Evolutionary conservation across 2,797 vertebrate genomes (phyloP).

Genomic region (Pelochelys cantorii): DNA sequence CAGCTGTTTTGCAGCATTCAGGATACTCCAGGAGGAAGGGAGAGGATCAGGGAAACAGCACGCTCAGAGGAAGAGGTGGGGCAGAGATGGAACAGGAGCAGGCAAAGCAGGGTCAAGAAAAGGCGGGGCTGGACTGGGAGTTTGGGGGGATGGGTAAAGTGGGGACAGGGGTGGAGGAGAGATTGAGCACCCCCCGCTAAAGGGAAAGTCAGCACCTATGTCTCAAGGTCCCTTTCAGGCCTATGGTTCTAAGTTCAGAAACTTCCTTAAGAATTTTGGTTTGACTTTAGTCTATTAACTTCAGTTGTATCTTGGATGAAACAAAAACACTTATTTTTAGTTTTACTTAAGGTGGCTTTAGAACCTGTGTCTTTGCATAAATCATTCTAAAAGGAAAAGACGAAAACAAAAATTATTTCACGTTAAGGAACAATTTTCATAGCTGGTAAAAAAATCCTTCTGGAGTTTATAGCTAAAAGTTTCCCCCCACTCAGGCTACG

Average conservation of each 20-base stretch:
- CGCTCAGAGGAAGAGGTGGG: too few relatives aligned
- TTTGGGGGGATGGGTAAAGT: too few relatives aligned
- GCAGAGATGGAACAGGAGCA: too few relatives aligned
- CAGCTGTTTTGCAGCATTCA: too few relatives aligned
- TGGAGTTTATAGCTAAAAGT: background rate
- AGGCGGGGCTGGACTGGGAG: too few relatives aligned
- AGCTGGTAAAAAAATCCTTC: background rate
- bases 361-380: background rate
- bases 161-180: too few relatives aligned
- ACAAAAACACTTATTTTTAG: background rate
- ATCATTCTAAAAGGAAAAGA: background rate
- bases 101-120: too few relatives aligned
- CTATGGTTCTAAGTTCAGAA: background rate
- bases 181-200: too few relatives aligned
- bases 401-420: background rate
- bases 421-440: background rate
- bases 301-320: background rate
- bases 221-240: too few relatives aligned
- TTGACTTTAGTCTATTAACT: background rate
- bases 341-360: slow-evolving; percentile 18
- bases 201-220: too few relatives aligned
- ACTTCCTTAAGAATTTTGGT: background rate
- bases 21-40: too few relatives aligned
- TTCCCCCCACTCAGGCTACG: background rate
- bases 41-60: too few relatives aligned